Base-by-base conservation (phyloP, 2,113 vertebrate genomes). In the Acanthisitta chloris region DNA sequence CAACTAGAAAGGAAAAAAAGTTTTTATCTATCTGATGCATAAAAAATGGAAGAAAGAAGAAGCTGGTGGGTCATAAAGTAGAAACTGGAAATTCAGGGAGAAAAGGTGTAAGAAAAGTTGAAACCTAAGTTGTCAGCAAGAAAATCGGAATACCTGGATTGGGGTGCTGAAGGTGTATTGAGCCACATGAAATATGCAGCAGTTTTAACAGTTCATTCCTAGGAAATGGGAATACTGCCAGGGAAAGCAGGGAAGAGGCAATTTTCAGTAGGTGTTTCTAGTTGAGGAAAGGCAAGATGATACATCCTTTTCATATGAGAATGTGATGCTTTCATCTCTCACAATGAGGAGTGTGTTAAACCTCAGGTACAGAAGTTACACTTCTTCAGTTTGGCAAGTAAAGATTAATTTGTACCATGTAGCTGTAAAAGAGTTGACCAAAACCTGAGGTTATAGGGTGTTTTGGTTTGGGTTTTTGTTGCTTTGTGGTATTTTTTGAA, bases 271-370 rank as follows among this genome's bases (percentile, higher is more conserved):
- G 17, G 31, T 34, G 29, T 51, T 83, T 88, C 58, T 54, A 14
- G 21, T 10, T 29, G 46, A 93, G 46, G 46, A 81, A 84, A 90
- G 70, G 59, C 36, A 81, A 73, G 59, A 33, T 84, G 54, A 78
- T 70, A 36, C 28, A 45, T 61, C 59, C 36, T 42, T 69, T 74
- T 28, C 33, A 14, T 36, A 38, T 5, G 28, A 62, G 73, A 84
- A 62, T 20, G 29, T 0, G 0, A 38, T 4, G 0, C 43, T 93
- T 81, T 45, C 43, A 78, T 71, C 9, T 7, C 73, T 84, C 49
- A 45, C 36, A 20, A 9, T 34, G 52, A 90, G 48, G 49, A 55
- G 55, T 17, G 46, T 78, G 59, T 66, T 92, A 84, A 89, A 84
- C 17, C 42, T 65, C 61, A 67, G 67, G 20, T 82, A 34, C 38